Base-by-base conservation (phyloP, 2,113 vertebrate genomes). In the Hippocampus zosterae region DNA sequence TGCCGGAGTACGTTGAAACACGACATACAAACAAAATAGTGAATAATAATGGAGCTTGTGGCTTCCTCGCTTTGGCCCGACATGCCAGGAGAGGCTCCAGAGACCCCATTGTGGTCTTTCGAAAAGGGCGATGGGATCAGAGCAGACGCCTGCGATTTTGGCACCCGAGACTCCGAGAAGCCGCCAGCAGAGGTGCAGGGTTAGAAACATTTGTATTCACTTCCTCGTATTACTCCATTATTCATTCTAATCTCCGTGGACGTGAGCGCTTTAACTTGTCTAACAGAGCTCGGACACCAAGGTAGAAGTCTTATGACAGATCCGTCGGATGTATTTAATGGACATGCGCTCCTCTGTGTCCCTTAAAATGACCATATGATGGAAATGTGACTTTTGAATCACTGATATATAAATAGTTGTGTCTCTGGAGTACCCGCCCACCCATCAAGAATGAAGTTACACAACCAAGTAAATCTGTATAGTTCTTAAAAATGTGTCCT, bases 1-100 rank as follows among this genome's bases (percentile, higher is more conserved):
- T 29, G 27, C 15, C 40, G n/a, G 1, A 18, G 42, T 46, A 18
- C 15, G 68, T 74, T 53, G 67, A 82, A 78, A 66, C 48, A 85
- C 80, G 84, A 90, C 88, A 88, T 85, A 90, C 83, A 92, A 91
- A 90, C 88, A 91, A 81, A 85, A 80, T 89, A 87, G 88, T 91
- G 91, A 91, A 92, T 92, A 88, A 91, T 85, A 88, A 80, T 60
- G 70, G 64, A 77, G 71, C 88, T 89, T 89, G 82, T 90, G 27
- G 15, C 89, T 76, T 90, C 88, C 83, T 83, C 82, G 73, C 84
- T 86, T 90, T 83, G 75, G 73, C 67, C 72, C 73, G 79, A 78
- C 62, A 75, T 68, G 66, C 65, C 18, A 70, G 71, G 77, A 72
- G 73, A 76, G 83, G 65, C 87, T 84, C 87, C 75, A 64, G 86